Conservation (phyloP, 1,140 invertebrate genomes). For the Lepidurus couesii region DNA sequence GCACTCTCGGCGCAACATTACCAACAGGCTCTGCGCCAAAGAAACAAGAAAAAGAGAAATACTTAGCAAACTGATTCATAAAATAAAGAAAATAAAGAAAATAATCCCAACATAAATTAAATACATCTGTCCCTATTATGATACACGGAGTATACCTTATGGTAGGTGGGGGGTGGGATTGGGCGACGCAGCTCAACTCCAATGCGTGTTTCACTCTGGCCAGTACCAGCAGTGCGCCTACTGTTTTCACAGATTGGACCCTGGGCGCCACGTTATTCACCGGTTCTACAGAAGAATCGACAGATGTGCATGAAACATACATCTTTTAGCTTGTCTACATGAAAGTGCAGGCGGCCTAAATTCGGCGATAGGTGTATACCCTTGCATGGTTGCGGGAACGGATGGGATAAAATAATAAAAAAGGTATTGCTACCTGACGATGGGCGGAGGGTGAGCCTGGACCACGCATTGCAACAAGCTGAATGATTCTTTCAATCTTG, state of each 20-base stretch:
- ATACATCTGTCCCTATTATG: not conserved
- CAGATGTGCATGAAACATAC: not conserved
- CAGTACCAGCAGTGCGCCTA: slow-evolving; percentile 29
- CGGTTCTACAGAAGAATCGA: slow-evolving; percentile 23
- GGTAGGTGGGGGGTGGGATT: slow-evolving; percentile 39
- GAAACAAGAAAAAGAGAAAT: not conserved
- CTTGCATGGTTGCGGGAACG: not conserved
- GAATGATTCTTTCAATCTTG: not conserved
- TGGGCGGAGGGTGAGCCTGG: slow-evolving; percentile 32
- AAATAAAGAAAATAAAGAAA: not conserved
- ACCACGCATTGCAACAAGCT: not conserved
- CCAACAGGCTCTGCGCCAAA: slow-evolving; percentile 33
- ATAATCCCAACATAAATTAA: not conserved
- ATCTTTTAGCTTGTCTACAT: not conserved
- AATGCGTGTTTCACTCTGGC: slow-evolving; percentile 26
- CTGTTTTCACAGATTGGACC: slow-evolving; percentile 8
- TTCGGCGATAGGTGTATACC: not conserved
- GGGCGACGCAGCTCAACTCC: slow-evolving; percentile 33
- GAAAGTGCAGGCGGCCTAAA: not conserved
- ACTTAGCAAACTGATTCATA: not conserved
- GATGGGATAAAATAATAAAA: not conserved
- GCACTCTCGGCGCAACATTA: slow-evolving; percentile 32
- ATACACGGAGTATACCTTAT: slow-evolving; percentile 40
- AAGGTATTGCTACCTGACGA: slow-evolving; percentile 31
- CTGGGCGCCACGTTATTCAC: slow-evolving; percentile 31